Conservation (phyloP, 2,888 invertebrate species). For the Amblyjoppa fuscipennis region DNA sequence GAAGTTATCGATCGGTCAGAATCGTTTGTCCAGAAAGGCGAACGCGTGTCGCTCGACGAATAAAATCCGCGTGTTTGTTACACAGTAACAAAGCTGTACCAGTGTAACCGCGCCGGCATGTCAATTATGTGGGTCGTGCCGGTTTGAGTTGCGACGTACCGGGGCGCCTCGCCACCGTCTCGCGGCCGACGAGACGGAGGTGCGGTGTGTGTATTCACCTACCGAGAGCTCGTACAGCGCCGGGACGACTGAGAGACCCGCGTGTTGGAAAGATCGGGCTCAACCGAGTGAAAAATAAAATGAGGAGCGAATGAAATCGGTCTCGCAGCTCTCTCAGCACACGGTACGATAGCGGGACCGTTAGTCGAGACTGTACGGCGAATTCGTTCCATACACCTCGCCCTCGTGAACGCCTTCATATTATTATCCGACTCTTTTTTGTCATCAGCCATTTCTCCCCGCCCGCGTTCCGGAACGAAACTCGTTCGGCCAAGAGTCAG, state of each 20-base stretch:
- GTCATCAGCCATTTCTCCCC: constrained; percentile 35
- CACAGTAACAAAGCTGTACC: background rate
- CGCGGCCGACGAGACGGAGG: constrained; percentile 1
- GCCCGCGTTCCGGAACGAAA: constrained; percentile 39
- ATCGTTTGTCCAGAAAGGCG: constrained; percentile 14
- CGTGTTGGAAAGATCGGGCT: constrained; percentile 50
- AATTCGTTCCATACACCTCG: constrained; percentile 64
- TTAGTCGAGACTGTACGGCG: constrained; percentile 60
- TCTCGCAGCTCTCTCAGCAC: constrained; percentile 27
- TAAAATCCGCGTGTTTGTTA: constrained; percentile 10
- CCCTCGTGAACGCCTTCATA: constrained; percentile 47
- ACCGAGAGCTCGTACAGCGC: background rate
- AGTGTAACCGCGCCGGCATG: constrained; percentile 41
- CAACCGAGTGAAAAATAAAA: constrained; percentile 60
- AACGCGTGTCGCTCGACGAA: constrained; percentile 25
- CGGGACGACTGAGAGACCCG: constrained; percentile 18
- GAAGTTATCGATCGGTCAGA: constrained; percentile 14
- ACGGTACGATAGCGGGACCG: constrained; percentile 63
- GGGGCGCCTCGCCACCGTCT: constrained; percentile 22
- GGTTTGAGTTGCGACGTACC: constrained; percentile 33
- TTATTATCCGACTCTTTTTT: constrained; percentile 53
- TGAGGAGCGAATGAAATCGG: constrained; percentile 61
- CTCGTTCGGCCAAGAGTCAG: constrained; percentile 36
- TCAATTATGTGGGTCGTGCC: constrained; percentile 62
- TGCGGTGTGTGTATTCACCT: background rate